phyloP scores from a whole-genome alignment of 2,888 invertebrate species.

The Laothoe populi region DNA sequence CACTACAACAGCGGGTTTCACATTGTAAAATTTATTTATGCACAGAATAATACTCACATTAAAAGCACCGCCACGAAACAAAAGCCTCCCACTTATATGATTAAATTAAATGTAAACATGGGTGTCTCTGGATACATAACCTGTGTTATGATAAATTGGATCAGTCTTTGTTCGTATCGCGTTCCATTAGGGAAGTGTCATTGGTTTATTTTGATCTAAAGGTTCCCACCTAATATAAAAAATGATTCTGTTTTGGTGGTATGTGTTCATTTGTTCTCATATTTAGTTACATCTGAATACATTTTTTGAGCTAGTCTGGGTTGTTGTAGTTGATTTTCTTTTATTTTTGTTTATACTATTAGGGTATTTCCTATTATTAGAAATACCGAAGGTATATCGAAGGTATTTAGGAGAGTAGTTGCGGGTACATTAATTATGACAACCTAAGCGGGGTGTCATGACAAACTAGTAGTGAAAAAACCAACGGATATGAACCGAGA shows the following conservation, averaged over 20 bases:
- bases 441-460: too few species aligned
- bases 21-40: neutral
- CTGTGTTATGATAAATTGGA: slow-evolving; percentile 11
- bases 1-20: neutral
- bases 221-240: neutral
- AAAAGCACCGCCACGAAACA: neutral
- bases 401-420: too few species aligned
- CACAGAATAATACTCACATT: slow-evolving; percentile 1
- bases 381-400: too few species aligned
- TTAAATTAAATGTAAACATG: slow-evolving; percentile 22
- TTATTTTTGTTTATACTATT: too few species aligned
- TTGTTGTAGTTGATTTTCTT: too few species aligned
- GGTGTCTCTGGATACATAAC: slow-evolving; percentile 18
- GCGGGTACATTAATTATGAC: too few species aligned
- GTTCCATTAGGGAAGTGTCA: slow-evolving; percentile 7
- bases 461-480: too few species aligned
- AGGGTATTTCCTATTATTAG: too few species aligned
- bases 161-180: slow-evolving; percentile 1
- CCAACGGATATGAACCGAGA: too few species aligned
- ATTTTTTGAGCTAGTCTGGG: too few species aligned
- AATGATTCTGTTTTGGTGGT: neutral
- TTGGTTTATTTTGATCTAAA: neutral
- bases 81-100: slow-evolving; percentile 13
- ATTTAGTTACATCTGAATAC: too few species aligned
- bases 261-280: too few species aligned